Percentiles rank a stretch among this genome's conserved stretches.
Conservation (phyloP, 2,113 vertebrate species). For the Grallaria varia region DNA sequence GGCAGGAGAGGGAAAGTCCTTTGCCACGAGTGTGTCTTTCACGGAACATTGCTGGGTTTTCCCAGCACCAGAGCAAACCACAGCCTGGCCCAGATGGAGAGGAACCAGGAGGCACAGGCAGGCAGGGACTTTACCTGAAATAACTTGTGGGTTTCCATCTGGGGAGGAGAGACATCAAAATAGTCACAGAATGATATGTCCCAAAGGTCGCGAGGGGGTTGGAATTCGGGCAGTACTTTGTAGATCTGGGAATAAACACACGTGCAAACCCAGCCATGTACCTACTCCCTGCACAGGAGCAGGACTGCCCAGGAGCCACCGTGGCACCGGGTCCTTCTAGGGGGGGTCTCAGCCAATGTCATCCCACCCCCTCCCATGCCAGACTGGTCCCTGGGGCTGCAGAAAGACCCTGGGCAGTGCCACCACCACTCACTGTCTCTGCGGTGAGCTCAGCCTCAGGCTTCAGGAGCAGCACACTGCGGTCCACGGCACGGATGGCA, state of each 20-base stretch:
- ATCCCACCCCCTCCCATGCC: no score
- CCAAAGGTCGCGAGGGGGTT: not conserved
- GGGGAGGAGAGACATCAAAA: not conserved
- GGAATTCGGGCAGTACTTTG: not conserved
- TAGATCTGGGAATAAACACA: not conserved
- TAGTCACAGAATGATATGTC: not conserved
- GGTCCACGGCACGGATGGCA: slow-evolving; percentile 77
- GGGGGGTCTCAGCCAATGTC: not conserved
- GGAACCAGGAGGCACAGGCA: fast-evolving
- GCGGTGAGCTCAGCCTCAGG: slow-evolving; percentile 70
- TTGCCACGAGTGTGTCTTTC: not conserved
- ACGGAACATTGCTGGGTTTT: not conserved
- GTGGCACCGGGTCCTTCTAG: fast-evolving
- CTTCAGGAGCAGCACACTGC: slow-evolving; percentile 79
- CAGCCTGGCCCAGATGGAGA: fast-evolving
- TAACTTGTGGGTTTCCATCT: not conserved
- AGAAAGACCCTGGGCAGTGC: not conserved
- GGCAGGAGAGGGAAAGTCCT: not conserved
- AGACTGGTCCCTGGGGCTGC: not conserved
- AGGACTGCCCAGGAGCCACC: not conserved
- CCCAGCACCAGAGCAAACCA: not conserved
- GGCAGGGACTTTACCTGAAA: slow-evolving; percentile 2
- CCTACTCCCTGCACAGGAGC: not conserved
- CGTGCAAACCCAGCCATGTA: not conserved
- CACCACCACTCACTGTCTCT: slow-evolving; percentile 10